phyloP scores from a whole-genome alignment of 1,140 invertebrate species.

The Drosophila nasuta region DNA sequence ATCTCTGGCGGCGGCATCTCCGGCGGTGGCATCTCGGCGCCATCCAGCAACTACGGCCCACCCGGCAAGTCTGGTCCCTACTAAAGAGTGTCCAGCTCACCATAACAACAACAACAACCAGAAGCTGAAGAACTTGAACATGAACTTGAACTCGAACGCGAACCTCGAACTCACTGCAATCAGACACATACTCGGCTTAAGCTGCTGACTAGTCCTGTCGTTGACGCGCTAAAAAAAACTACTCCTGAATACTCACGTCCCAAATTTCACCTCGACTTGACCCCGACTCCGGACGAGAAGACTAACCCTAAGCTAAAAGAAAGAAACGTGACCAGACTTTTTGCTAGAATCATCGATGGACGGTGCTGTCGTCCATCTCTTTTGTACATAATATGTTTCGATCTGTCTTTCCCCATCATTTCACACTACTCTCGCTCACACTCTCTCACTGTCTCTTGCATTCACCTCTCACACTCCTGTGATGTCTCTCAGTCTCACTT shows the following conservation, averaged over 20 bases:
- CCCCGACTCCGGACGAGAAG: conserved; percentile 41
- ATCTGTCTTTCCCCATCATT: conserved; percentile 26
- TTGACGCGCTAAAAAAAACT: conserved; percentile 66
- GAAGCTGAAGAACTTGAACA: neutral
- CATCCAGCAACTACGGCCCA: conserved; percentile 88
- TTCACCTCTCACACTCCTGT: conserved; percentile 22
- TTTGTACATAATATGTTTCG: conserved; percentile 76
- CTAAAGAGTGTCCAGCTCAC: conserved; percentile 50
- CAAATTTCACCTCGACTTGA: conserved; percentile 37
- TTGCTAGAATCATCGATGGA: conserved; percentile 25
- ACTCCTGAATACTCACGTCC: conserved; percentile 31
- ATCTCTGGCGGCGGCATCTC: conserved; percentile 83
- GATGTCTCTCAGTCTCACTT: conserved; percentile 28
- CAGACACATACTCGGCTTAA: conserved; percentile 66
- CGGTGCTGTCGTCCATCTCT: conserved; percentile 61
- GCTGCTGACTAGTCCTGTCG: conserved; percentile 84
- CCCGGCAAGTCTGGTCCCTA: conserved; percentile 86
- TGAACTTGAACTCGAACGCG: conserved; percentile 36
- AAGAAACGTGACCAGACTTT: conserved; percentile 17
- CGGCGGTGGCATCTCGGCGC: conserved; percentile 84
- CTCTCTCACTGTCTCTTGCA: conserved; percentile 30
- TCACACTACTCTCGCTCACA: conserved; percentile 10
- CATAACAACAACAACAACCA: neutral
- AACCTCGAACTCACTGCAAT: conserved; percentile 58
- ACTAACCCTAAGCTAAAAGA: conserved; percentile 4